Evolutionary conservation across 2,888 invertebrate genomes (phyloP).

Genomic region (Ethmia dodecea): DNA sequence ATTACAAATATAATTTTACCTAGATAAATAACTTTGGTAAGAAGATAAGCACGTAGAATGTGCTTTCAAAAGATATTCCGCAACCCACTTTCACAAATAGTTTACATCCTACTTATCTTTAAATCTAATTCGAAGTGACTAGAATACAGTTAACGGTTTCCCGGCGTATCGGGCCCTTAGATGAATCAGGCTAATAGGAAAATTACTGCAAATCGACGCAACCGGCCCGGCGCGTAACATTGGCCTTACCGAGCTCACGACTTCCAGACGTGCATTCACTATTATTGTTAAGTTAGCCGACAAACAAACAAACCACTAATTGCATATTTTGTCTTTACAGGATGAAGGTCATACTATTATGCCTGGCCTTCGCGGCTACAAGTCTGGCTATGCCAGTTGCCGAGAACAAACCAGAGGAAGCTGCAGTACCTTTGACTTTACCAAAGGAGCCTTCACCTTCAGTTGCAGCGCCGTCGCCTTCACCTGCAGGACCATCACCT

Average conservation of each 20-base stretch:
- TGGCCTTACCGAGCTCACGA: slow-evolving; percentile 71
- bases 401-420: slow-evolving; percentile 51
- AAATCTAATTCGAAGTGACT: slow-evolving; percentile 49
- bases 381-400: slow-evolving; percentile 80
- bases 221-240: slow-evolving; percentile 65
- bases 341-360: slow-evolving; percentile 81
- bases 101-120: slow-evolving; percentile 62
- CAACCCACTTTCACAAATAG: slow-evolving; percentile 56
- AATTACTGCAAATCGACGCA: slow-evolving; percentile 48
- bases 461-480: slow-evolving; percentile 34
- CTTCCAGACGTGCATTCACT: slow-evolving; percentile 48
- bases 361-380: slow-evolving; percentile 75
- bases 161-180: slow-evolving; percentile 57
- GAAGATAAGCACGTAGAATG: slow-evolving; percentile 14
- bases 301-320: slow-evolving; percentile 53
- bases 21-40: too few relatives aligned
- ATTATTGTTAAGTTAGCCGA: slow-evolving; percentile 39
- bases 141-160: slow-evolving; percentile 44
- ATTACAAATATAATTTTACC: too few relatives aligned
- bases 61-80: slow-evolving; percentile 28
- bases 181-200: slow-evolving; percentile 67
- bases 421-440: slow-evolving; percentile 22
- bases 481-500: slow-evolving; percentile 28
- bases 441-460: slow-evolving; percentile 46
- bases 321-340: slow-evolving; percentile 59